phyloP scores from a whole-genome alignment of 1,140 invertebrate species.

The Drosophila bocqueti region DNA sequence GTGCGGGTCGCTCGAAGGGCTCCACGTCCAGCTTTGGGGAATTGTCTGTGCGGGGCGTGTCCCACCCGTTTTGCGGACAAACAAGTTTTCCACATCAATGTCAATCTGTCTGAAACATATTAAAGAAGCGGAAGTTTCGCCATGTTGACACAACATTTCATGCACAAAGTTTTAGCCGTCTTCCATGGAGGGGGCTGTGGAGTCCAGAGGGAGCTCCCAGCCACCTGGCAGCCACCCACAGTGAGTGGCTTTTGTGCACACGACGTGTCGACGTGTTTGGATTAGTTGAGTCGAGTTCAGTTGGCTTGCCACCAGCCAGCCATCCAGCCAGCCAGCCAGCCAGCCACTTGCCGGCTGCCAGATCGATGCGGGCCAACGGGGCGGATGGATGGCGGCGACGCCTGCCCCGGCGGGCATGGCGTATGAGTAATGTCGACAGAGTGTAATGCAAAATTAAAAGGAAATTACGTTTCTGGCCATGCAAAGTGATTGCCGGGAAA shows the following conservation, averaged over 20 bases:
- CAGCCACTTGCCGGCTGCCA: constrained; percentile 42
- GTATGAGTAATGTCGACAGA: constrained; percentile 57
- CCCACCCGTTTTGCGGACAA: constrained; percentile 69
- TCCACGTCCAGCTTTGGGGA: constrained; percentile 45
- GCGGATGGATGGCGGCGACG: constrained; percentile 1
- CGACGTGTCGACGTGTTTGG: constrained; percentile 71
- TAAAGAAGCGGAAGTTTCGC: constrained; percentile 81
- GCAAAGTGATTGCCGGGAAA: constrained; percentile 32
- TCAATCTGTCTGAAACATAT: constrained; percentile 85
- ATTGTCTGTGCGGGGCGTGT: constrained; percentile 42
- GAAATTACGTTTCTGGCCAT: constrained; percentile 50
- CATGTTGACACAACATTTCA: constrained; percentile 83
- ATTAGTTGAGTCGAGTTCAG: constrained; percentile 61
- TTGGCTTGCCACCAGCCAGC: constrained; percentile 23
- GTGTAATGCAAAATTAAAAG: constrained; percentile 63
- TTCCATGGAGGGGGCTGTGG: constrained; percentile 5
- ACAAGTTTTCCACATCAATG: constrained; percentile 84
- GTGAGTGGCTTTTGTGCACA: constrained; percentile 74
- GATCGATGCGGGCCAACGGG: constrained; percentile 44
- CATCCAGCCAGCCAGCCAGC: constrained; percentile 14
- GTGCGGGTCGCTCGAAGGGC: constrained; percentile 1
- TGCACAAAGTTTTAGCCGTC: constrained; percentile 69
- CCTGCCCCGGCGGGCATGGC: constrained; percentile 8
- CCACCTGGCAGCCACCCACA: constrained; percentile 41
- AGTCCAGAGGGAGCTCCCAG: neutral